Evolutionary conservation across 1,140 invertebrate species (phyloP).

Genomic region (Bilobella aurantiaca): DNA sequence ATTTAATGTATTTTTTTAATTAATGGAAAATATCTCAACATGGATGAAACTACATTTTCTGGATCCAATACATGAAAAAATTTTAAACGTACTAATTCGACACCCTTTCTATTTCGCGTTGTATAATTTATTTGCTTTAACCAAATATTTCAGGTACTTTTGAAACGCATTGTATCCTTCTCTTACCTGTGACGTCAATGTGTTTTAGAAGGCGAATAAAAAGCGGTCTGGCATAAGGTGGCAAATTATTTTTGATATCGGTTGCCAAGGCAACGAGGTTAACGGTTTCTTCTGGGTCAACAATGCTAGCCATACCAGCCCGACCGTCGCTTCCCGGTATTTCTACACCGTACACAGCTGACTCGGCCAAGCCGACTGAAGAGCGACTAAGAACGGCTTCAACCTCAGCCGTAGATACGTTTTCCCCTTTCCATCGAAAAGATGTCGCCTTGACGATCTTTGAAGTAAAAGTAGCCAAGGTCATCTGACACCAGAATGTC

Average conservation of each 20-base stretch:
- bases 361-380: conserved; percentile 73
- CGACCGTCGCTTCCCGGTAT: conserved; percentile 47
- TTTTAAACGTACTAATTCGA: no score
- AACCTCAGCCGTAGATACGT: conserved; percentile 94
- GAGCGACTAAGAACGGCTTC: conserved; percentile 82
- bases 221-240: conserved; percentile 74
- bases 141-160: no score
- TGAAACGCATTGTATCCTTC: no score
- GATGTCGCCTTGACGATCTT: conserved; percentile 92
- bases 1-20: not conserved
- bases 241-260: conserved; percentile 57
- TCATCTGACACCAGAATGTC: conserved; percentile 85
- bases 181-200: conserved; percentile 30
- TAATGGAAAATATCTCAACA: no score
- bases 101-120: no score
- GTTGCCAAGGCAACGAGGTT: conserved; percentile 54
- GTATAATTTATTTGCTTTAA: no score
- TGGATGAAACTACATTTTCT: no score
- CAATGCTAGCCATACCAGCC: conserved; percentile 83
- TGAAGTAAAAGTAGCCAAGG: conserved; percentile 89
- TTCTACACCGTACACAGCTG: conserved; percentile 74
- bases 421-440: conserved; percentile 96
- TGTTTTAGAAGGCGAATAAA: conserved; percentile 56
- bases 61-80: no score
- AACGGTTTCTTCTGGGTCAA: conserved; percentile 59